These are phyloP conservation scores for Mesochorus sp. DNA, from an alignment of 2,888 invertebrate species.

Conservation along the genomic window DNA sequence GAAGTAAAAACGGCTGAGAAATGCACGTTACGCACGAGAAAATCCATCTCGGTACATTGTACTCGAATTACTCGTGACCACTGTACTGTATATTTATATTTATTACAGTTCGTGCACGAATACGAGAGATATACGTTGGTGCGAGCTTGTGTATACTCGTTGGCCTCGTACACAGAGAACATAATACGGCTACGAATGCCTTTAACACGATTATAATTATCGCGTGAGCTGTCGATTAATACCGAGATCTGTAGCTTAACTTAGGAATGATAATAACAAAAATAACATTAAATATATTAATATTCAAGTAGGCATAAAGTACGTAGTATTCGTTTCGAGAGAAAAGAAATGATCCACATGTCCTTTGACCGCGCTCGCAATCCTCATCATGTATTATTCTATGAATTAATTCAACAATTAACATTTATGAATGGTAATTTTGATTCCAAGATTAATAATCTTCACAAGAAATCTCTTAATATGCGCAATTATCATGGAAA, in stretches of 20 bases:
- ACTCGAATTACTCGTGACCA: slow-evolving; percentile 16
- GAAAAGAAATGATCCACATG: slow-evolving; percentile 54
- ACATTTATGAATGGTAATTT: slow-evolving; percentile 15
- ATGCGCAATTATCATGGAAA: slow-evolving; percentile 15
- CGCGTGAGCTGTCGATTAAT: slow-evolving; percentile 44
- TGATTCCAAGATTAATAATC: slow-evolving; percentile 7
- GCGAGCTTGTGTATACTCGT: slow-evolving; percentile 10
- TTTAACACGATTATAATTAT: slow-evolving; percentile 39
- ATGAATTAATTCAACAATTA: not conserved
- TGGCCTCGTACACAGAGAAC: slow-evolving; percentile 2
- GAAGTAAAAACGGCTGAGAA: slow-evolving; percentile 7
- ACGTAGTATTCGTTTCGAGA: not conserved
- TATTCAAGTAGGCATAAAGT: not conserved
- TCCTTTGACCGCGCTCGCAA: slow-evolving; percentile 44
- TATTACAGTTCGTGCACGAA: slow-evolving; percentile 19
- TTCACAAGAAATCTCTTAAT: slow-evolving; percentile 3
- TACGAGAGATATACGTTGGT: not conserved
- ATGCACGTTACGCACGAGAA: slow-evolving; percentile 50
- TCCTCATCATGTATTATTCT: slow-evolving; percentile 1
- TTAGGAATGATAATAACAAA: not conserved
- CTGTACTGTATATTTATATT: not conserved
- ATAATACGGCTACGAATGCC: slow-evolving; percentile 33
- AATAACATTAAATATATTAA: not conserved
- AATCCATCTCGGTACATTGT: slow-evolving; percentile 51
- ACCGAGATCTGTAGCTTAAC: not conserved